phyloP scores from a whole-genome alignment of 2,888 invertebrate species.

The Cephalotes varians region DNA sequence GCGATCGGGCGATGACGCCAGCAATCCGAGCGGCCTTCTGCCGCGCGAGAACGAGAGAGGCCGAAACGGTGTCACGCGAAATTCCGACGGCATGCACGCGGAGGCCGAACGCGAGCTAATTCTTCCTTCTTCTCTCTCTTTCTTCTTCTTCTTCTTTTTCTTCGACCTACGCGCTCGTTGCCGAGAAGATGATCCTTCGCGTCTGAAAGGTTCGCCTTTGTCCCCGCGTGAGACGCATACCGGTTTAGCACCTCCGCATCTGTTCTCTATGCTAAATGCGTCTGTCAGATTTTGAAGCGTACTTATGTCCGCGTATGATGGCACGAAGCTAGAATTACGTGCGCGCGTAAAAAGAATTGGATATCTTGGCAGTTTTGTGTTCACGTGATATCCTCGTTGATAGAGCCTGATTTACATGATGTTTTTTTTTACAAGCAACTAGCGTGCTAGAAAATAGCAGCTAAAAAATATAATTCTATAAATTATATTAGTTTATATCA shows the following conservation, averaged over 20 bases:
- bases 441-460: too few species aligned
- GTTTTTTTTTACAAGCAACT: too few species aligned
- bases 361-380: background rate
- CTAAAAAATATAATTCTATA: too few species aligned
- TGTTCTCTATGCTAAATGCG: background rate
- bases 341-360: background rate
- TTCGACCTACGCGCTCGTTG: constrained; percentile 28
- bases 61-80: constrained; percentile 45
- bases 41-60: constrained; percentile 4
- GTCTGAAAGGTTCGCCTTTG: constrained; percentile 35
- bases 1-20: constrained; percentile 69
- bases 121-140: constrained; percentile 10
- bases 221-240: constrained; percentile 8
- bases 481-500: too few species aligned
- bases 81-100: constrained; percentile 31
- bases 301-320: background rate
- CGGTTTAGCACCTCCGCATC: constrained; percentile 9
- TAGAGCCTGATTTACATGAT: too few species aligned
- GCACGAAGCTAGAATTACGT: background rate
- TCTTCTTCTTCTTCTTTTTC: constrained; percentile 10
- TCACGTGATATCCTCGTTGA: background rate
- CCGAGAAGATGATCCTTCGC: constrained; percentile 27
- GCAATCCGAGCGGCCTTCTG: constrained; percentile 25
- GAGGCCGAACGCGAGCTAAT: constrained; percentile 37
- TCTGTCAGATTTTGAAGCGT: constrained; percentile 9